A percentile compares a stretch with the other conserved stretches of the same genome.
These are phyloP conservation scores for Trimorus sp. DNA, from an alignment of 2,888 invertebrate species.

Conservation along the genomic window DNA sequence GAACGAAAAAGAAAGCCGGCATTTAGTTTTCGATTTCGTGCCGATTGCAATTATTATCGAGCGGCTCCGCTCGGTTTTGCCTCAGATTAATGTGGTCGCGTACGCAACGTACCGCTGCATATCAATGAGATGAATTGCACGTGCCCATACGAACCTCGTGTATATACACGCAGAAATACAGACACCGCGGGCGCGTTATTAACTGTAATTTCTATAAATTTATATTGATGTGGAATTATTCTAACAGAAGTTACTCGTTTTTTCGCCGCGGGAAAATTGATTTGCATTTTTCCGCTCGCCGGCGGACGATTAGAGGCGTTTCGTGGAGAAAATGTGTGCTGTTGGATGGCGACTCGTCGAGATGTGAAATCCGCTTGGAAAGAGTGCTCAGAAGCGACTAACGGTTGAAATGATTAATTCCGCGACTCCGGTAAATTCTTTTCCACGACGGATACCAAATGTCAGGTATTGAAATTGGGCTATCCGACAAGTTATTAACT, in stretches of 20 bases:
- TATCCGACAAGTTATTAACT: too few species aligned
- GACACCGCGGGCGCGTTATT: slow-evolving; percentile 6
- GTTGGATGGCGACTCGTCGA: too few species aligned
- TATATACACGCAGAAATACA: too few species aligned
- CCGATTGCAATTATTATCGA: slow-evolving; percentile 28
- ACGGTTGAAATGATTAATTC: too few species aligned
- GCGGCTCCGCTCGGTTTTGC: slow-evolving; percentile 9
- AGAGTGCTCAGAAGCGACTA: too few species aligned
- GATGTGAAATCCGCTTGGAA: too few species aligned
- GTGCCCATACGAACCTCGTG: background rate
- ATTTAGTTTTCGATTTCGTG: slow-evolving; percentile 31
- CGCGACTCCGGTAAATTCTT: too few species aligned
- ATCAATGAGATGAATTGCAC: slow-evolving; percentile 8
- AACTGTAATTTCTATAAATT: slow-evolving; percentile 35
- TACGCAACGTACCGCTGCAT: slow-evolving; percentile 2
- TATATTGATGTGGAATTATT: slow-evolving; percentile 30
- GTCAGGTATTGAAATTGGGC: too few species aligned
- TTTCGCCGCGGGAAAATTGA: slow-evolving; percentile 21
- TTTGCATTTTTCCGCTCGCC: slow-evolving; percentile 18
- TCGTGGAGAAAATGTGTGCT: too few species aligned
- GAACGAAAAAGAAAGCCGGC: slow-evolving; percentile 30
- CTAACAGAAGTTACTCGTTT: slow-evolving; percentile 25
- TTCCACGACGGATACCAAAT: too few species aligned
- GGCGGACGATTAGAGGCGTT: too few species aligned
- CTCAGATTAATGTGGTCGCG: slow-evolving; percentile 34